Base-by-base conservation (phyloP, 1,140 invertebrate genomes). In the Dreissena polymorpha region DNA sequence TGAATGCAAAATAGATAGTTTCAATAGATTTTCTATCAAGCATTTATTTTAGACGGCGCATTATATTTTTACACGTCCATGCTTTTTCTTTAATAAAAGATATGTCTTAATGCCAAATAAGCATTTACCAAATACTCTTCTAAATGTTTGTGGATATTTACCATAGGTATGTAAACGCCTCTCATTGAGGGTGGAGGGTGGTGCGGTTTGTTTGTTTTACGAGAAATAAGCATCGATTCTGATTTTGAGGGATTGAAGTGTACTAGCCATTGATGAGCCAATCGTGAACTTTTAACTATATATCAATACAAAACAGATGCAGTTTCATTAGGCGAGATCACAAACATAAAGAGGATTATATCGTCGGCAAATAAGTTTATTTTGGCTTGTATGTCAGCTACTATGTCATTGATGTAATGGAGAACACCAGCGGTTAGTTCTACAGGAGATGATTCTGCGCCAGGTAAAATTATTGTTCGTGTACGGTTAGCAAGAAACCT, bases 391-490 rank as follows among this genome's bases (percentile, higher is more conserved):
- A 75, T 65, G 57, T 55, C n/a, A 27, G 14, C 23, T 10, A 75
- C 55, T 49, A 80, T 69, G 55, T 85, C 84, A 71, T 80, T 80
- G 25, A 85, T 73, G 63, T 67, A 85, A 21, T n/a, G n/a, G n/a
- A n/a, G 84, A 29, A 85, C 75, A n/a, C 83, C 76, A 64, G 76
- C 27, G 14, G 12, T 23, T 5, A 73, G 65, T 53, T 49, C 10
- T 53, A 25, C 14, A 18, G 10, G 16, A 16, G 51, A 14, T 10
- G 84, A 85, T 3, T 27, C 39, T 8, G 21, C 39, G 57, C 67
- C 69, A 25, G 71, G 21, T 23, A 81, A 2, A n/a, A 70, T 29
- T 16, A 81, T 55, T 25, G 7, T 39, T 3, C 68, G 75, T 55
- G 5, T 63, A 8, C n/a, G n/a, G n/a, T n/a, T n/a, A n/a, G n/a